Percentiles rank a stretch among this genome's conserved stretches.
These are phyloP conservation scores for Graphium colonna DNA, from an alignment of 2,888 invertebrate species.

Conservation along the genomic window DNA sequence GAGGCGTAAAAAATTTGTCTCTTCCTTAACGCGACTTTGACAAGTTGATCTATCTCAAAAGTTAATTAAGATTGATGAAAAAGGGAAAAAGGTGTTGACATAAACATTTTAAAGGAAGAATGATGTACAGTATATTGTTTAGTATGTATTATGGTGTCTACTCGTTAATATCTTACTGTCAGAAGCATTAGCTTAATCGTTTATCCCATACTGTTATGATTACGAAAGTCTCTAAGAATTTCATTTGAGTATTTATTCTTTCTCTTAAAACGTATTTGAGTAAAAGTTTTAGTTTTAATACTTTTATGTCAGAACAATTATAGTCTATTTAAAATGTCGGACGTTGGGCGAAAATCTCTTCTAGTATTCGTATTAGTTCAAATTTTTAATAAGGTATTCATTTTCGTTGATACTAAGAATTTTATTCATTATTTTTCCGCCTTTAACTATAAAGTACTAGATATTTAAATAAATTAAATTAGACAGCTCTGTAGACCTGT, in stretches of 20 bases:
- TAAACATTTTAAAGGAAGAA: not conserved
- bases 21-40: slow-evolving; percentile 14
- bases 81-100: slow-evolving; percentile 8
- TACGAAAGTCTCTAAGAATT: too few species aligned
- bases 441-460: not conserved
- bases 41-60: slow-evolving; percentile 11
- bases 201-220: too few species aligned
- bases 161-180: too few species aligned
- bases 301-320: too few species aligned
- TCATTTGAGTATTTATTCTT: too few species aligned
- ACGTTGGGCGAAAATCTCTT: not conserved
- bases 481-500: not conserved
- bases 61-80: slow-evolving; percentile 22
- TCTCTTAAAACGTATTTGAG: too few species aligned
- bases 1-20: not conserved
- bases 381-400: not conserved
- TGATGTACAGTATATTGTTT: too few species aligned
- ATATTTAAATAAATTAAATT: not conserved
- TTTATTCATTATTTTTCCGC: not conserved
- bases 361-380: not conserved
- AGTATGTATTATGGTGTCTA: too few species aligned
- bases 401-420: too few species aligned
- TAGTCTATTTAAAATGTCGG: too few species aligned
- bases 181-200: too few species aligned
- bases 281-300: too few species aligned